These are phyloP conservation scores for Apamea anceps DNA, from an alignment of 2,888 invertebrate genomes.

Conservation along the genomic window DNA sequence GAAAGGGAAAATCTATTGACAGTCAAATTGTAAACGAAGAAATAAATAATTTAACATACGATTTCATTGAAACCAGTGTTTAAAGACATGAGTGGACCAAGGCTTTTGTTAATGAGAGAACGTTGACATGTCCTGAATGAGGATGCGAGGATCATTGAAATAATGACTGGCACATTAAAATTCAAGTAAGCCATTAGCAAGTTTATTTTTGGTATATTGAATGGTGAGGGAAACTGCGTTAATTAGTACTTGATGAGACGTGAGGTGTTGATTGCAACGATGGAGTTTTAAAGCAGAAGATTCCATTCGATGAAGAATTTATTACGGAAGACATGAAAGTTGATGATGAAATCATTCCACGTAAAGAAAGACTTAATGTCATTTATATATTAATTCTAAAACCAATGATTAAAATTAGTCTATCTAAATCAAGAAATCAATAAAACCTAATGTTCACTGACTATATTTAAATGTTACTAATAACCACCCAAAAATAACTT, in stretches of 20 bases:
- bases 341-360: background rate
- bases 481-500: background rate
- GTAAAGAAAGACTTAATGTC: background rate
- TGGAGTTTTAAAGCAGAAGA: slow-evolving; percentile 6
- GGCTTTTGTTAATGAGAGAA: slow-evolving; percentile 64
- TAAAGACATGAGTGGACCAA: slow-evolving; percentile 62
- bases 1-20: slow-evolving; percentile 69
- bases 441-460: background rate
- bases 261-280: slow-evolving; percentile 28
- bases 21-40: slow-evolving; percentile 62
- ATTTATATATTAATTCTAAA: background rate
- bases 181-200: slow-evolving; percentile 54
- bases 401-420: background rate
- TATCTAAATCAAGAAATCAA: background rate
- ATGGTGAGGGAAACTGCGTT: slow-evolving; percentile 46
- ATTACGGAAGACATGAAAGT: slow-evolving; percentile 2
- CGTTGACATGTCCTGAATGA: slow-evolving; percentile 59
- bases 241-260: slow-evolving; percentile 30
- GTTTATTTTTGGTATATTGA: slow-evolving; percentile 52
- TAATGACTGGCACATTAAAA: slow-evolving; percentile 55
- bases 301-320: background rate
- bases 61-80: slow-evolving; percentile 62
- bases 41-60: slow-evolving; percentile 66
- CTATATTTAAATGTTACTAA: background rate
- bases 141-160: slow-evolving; percentile 62